These are phyloP conservation scores for Papilio protenor DNA, from an alignment of 2,888 invertebrate genomes.

Conservation along the genomic window DNA sequence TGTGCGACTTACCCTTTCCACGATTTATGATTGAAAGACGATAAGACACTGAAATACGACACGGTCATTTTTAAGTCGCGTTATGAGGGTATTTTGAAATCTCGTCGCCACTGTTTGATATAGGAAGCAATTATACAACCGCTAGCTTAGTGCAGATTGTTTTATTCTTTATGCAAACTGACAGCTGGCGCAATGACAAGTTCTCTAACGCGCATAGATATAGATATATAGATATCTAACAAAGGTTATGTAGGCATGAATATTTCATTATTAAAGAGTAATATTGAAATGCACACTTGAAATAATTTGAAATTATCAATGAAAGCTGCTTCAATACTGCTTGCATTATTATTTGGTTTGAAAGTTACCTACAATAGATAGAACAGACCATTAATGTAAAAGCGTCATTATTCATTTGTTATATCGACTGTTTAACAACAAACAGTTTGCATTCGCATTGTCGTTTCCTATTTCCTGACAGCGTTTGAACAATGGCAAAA, in stretches of 20 bases:
- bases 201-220: too few relatives aligned
- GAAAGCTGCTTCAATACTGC: neutral
- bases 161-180: too few relatives aligned
- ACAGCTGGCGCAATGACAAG: too few relatives aligned
- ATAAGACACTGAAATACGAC: neutral
- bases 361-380: neutral
- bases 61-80: too few relatives aligned
- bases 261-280: neutral
- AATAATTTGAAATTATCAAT: neutral
- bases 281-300: neutral
- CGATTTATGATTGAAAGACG: neutral
- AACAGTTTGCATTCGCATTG: neutral
- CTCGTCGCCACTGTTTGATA: too few relatives aligned
- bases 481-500: conserved; percentile 3
- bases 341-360: neutral
- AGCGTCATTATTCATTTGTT: neutral
- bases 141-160: too few relatives aligned
- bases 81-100: too few relatives aligned
- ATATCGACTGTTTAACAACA: conserved; percentile 8
- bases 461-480: conserved; percentile 11
- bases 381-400: conserved; percentile 8
- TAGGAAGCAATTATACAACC: too few relatives aligned
- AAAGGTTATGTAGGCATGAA: too few relatives aligned
- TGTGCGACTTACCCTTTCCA: neutral
- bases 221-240: too few relatives aligned